phyloP scores from a whole-genome alignment of 2,113 vertebrate genomes.

The Lipotes vexillifer region DNA sequence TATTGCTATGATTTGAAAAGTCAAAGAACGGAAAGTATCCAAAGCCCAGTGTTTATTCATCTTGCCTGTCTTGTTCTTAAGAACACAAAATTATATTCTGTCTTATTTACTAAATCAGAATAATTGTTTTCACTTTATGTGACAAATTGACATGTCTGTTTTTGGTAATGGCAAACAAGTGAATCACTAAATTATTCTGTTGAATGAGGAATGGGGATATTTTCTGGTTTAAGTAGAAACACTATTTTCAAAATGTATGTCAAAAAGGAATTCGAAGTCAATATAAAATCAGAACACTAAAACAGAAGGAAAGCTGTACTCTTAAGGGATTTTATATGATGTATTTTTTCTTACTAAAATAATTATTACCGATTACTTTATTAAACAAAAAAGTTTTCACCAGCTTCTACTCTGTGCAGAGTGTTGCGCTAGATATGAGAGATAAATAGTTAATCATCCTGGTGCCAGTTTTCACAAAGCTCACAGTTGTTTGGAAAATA shows the following conservation, averaged over 20 bases:
- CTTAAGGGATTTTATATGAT: background rate
- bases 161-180: background rate
- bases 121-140: background rate
- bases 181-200: constrained; percentile 11
- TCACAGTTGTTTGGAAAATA: background rate
- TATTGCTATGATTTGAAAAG: background rate
- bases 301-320: background rate
- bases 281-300: constrained; percentile 1
- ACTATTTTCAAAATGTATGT: constrained; percentile 3
- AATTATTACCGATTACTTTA: background rate
- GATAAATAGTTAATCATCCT: background rate
- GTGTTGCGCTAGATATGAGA: background rate
- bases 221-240: constrained; percentile 24
- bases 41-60: background rate
- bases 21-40: background rate
- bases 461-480: background rate
- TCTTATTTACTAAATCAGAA: constrained; percentile 21
- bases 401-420: background rate
- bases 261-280: constrained; percentile 27
- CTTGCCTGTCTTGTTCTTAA: constrained; percentile 7
- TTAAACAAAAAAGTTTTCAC: background rate
- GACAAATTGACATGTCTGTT: background rate
- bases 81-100: background rate
- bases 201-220: background rate
- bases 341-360: background rate